Base-by-base conservation (phyloP, 2,113 vertebrate genomes). In the Polypterus senegalus region DNA sequence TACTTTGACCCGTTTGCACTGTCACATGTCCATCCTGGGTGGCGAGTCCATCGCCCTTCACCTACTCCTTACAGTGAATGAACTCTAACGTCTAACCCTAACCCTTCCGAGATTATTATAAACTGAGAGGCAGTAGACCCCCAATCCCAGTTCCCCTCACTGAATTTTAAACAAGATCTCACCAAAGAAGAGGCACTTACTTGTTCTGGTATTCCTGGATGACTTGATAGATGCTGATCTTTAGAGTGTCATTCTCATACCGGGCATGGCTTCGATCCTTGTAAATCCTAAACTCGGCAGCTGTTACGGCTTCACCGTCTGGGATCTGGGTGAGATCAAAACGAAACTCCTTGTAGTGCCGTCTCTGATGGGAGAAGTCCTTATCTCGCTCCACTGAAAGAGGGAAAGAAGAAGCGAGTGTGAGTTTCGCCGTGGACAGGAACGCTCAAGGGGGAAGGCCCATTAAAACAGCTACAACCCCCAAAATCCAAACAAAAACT, bases 271-370 rank as follows among this genome's bases (percentile, higher is more conserved):
- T 94, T 72, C 84, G 82, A 67, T 99, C 96, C 76, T 99, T 99
- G 73, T 96, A 97, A 77, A 99, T 93, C 45, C 96, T 86, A 78
- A 99, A 97, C 73, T 99, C 96, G 0, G 94, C 94, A 3, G 94
- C 94, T 3, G 94, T 97, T 73, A 99, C 94, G 4, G 94, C 91
- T 72, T 99, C 96, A 48, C 94, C 93, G 0, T 92, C 92, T 0
- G 94, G 94, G 74, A 99, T 99, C 73, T 97, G 91, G 67, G 96
- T 98, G 57, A 99, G 88, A 80, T 99, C 96, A 73, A 99, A 99
- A 46, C 96, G 89, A 70, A 99, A 99, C 76, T 98, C 94, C 78
- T 97, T 97, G 83, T 92, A 97, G 82, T 99, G 93, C 73, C 94
- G 84, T 74, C 92, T 79, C 65, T 97, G 94, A 79, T 93, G 93